Percentiles rank a stretch among this genome's conserved stretches.
Evolutionary conservation across 35 echinoderm and acorn worm species (phyloP).

Genomic region (Amphiura filiformis): DNA sequence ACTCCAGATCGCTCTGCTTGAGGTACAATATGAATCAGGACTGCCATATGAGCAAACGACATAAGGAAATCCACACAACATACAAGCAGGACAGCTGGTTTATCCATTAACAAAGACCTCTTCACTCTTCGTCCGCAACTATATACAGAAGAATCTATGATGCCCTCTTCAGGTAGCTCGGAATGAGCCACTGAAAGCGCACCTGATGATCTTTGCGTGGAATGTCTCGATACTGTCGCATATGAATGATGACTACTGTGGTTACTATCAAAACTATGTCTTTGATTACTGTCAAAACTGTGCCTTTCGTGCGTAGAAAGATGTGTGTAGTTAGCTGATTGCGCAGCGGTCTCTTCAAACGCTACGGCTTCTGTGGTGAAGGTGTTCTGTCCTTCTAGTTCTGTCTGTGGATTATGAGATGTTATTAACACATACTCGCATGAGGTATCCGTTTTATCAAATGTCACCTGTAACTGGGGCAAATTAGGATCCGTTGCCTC

Average conservation of each 20-base stretch:
- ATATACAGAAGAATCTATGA: neutral
- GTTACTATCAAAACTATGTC: neutral
- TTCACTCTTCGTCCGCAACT: neutral
- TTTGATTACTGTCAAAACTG: neutral
- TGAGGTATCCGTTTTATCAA: neutral
- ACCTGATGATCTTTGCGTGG: neutral
- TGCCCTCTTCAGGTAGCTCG: neutral
- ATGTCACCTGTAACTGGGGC: neutral
- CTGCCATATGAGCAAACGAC: neutral
- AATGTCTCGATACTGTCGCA: neutral
- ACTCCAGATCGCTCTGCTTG: neutral
- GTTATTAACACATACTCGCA: neutral
- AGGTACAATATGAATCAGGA: slow-evolving; percentile 21
- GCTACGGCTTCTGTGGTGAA: neutral
- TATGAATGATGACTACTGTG: no score
- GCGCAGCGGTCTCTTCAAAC: neutral
- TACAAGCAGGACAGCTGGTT: slow-evolving; percentile 5
- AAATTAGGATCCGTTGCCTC: neutral
- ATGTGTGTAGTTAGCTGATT: neutral
- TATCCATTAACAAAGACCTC: slow-evolving; percentile 1
- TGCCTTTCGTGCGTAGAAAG: neutral
- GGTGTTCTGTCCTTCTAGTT: neutral
- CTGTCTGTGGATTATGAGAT: neutral
- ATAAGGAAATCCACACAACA: slow-evolving; percentile 5
- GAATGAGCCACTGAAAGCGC: neutral